Base-by-base conservation (phyloP, 2,888 invertebrate species). In the Pammene aurita region DNA sequence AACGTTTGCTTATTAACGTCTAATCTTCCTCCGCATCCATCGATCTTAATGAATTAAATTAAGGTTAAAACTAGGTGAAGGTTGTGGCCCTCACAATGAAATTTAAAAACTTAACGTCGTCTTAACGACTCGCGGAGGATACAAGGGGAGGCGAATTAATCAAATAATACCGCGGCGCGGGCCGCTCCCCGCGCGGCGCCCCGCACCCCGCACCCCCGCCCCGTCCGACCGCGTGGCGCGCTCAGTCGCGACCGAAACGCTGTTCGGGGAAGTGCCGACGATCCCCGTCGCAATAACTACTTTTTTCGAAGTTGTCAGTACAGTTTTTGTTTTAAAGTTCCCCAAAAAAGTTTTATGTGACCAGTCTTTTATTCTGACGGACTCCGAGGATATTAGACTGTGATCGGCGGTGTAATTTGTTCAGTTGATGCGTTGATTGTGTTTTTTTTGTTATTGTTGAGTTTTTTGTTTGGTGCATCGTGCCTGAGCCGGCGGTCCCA, bases 71-170 rank as follows among this genome's bases (percentile, higher is more conserved):
- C 85, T 90, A 90, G 92, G 91, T 92, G 89, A 92, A 92, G 91
- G 92, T 89, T 90, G 87, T 83, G 86, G 88, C 86, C 85, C 88
- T 86, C 87, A 87, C 83, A 86, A 86, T 85, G 84, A 86, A 90
- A 90, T 91, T 92, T 91, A 89, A 91, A 92, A 92, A 92, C 90
- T 89, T 89, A 87, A 87, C 88, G 89, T 90, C 85, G 86, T 84
- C 87, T 89, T 89, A 90, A 90, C 90, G 92, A 90, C 88, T 90
- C 86, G 83, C 84, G 87, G 89, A 88, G 88, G 89, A 88, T 91
- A 90, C 91, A 89, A 91, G 91, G 92, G 92, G 92, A 90, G 91
- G 91, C 90, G 89, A 92, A 92, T 92, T 92, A 92, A 92, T 92
- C 92, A 92, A 92, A 92, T 92, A 92, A 92, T 92, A 90, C 90